A percentile compares a stretch with the other conserved stretches of the same genome.
These are phyloP conservation scores for Carposina sasakii DNA, from an alignment of 1,140 invertebrate species.

Conservation along the genomic window DNA sequence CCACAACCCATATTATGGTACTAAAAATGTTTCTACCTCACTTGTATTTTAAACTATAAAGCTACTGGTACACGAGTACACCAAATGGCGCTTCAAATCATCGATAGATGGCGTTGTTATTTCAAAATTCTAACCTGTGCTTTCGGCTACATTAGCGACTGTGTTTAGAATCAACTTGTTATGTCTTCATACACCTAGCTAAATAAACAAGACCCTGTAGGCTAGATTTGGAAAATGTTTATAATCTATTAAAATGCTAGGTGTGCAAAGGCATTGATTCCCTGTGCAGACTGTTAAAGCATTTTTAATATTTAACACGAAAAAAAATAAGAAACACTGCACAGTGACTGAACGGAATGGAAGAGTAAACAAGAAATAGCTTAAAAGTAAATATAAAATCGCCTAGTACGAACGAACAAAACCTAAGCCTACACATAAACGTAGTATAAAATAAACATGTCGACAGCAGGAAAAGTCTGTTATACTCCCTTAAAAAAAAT, in stretches of 20 bases:
- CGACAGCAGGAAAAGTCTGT: constrained; percentile 28
- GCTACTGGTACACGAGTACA: no score
- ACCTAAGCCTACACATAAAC: constrained; percentile 39
- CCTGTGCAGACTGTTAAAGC: no score
- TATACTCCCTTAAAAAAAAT: constrained; percentile 21
- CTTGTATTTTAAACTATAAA: no score
- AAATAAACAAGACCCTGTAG: constrained; percentile 2
- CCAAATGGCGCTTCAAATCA: no score
- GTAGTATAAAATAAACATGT: constrained; percentile 51
- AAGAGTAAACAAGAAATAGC: constrained; percentile 43
- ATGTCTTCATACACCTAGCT: constrained; percentile 33
- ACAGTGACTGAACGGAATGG: constrained; percentile 44
- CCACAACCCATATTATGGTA: no score
- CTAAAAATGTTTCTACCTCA: no score
- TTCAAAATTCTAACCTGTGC: no score
- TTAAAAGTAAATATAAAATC: constrained; percentile 49
- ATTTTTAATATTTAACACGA: no score
- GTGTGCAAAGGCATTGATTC: constrained; percentile 1
- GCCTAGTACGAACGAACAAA: constrained; percentile 30
- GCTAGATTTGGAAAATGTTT: background rate
- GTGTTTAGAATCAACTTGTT: constrained; percentile 50
- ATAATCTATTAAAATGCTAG: constrained; percentile 3
- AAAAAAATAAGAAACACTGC: no score
- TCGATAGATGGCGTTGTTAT: no score
- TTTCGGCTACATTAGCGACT: constrained; percentile 50